phyloP scores from a whole-genome alignment of 2,888 invertebrate genomes.

The Eilema griseolum region DNA sequence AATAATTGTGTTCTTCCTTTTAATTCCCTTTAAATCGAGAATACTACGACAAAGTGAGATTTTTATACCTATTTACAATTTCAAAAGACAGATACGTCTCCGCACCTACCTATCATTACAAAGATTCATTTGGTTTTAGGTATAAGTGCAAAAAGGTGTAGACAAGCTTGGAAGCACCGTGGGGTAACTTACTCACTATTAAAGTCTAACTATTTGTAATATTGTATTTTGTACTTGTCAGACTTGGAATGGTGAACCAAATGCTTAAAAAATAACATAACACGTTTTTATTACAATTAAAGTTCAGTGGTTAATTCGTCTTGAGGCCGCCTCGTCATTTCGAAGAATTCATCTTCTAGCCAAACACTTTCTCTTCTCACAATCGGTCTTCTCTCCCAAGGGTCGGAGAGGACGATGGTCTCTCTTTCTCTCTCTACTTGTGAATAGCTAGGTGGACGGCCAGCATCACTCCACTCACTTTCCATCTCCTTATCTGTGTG shows the following conservation, averaged over 20 bases:
- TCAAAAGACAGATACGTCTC: neutral
- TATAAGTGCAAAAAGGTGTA: conserved; percentile 10
- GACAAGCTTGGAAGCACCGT: conserved; percentile 49
- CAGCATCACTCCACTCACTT: conserved; percentile 86
- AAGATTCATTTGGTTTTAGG: neutral
- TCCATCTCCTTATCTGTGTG: conserved; percentile 78
- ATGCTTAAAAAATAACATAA: conserved; percentile 41
- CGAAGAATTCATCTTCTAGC: conserved; percentile 93
- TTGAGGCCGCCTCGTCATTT: conserved; percentile 94
- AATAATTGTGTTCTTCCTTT: neutral
- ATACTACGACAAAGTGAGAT: neutral
- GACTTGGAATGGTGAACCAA: conserved; percentile 59
- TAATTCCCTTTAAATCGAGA: neutral
- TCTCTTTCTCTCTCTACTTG: conserved; percentile 77
- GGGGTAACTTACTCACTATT: conserved; percentile 42
- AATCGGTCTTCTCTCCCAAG: conserved; percentile 83
- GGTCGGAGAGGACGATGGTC: conserved; percentile 78
- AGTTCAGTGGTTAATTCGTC: conserved; percentile 96
- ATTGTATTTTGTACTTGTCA: conserved; percentile 66
- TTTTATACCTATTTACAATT: neutral
- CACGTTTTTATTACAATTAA: conserved; percentile 68
- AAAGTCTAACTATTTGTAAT: conserved; percentile 40
- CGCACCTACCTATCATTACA: conserved; percentile 6
- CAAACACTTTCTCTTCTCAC: conserved; percentile 88
- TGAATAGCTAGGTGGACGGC: conserved; percentile 83